Percentiles rank a stretch among this genome's conserved stretches.
phyloP scores from a whole-genome alignment of 2,797 vertebrate genomes.

The Heliangelus exortis region DNA sequence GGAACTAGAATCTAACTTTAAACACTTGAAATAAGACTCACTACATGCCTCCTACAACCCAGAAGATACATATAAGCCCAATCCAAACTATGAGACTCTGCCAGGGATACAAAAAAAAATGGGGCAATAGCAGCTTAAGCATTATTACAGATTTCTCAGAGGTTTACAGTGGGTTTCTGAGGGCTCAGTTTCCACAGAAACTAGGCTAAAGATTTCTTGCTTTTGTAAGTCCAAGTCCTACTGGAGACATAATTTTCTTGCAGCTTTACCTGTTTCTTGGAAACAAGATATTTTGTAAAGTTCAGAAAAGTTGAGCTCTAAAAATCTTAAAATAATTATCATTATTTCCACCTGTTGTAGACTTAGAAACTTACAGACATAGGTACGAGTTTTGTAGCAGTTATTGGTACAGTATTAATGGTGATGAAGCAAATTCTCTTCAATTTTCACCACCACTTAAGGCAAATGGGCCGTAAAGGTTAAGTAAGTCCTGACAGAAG shows the following conservation, averaged over 20 bases:
- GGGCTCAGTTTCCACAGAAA: constrained; percentile 47
- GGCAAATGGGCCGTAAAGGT: background rate
- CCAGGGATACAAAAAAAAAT: background rate
- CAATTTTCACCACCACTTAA: background rate
- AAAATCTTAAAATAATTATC: background rate
- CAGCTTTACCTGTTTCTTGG: background rate
- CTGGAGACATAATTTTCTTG: background rate
- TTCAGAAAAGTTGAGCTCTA: background rate
- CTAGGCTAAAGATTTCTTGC: constrained; percentile 5
- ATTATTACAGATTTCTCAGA: constrained; percentile 16
- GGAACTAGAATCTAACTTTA: background rate
- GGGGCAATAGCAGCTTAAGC: constrained; percentile 12
- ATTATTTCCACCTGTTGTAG: background rate
- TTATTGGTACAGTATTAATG: background rate
- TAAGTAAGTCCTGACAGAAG: constrained; percentile 26
- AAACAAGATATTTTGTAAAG: background rate
- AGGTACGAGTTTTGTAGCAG: background rate
- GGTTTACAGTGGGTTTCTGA: background rate
- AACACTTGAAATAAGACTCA: background rate
- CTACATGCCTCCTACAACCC: background rate
- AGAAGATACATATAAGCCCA: background rate
- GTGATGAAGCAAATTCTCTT: background rate
- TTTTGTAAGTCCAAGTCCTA: background rate
- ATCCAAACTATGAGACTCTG: background rate
- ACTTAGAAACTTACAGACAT: background rate